Evolutionary conservation across 2,113 vertebrate species (phyloP).

Genomic region (Macaca fascicularis): DNA sequence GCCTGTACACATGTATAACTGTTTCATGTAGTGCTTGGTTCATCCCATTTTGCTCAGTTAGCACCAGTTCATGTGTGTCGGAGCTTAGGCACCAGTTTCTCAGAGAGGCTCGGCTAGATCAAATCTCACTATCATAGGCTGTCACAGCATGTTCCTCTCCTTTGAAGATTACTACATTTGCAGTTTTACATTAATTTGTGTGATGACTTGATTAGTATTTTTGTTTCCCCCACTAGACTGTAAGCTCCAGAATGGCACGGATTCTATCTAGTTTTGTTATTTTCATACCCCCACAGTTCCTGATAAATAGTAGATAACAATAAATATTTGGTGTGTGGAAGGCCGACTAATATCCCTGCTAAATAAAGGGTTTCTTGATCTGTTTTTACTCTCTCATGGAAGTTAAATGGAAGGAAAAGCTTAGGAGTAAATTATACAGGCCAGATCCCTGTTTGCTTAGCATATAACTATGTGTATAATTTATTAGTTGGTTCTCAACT

Average conservation of each 20-base stretch:
- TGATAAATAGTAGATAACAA: not conserved
- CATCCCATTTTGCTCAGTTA: not conserved
- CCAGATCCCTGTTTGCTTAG: not conserved
- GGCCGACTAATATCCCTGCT: not conserved
- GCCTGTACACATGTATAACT: not conserved
- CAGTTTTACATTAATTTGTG: not conserved
- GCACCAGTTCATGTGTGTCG: not conserved
- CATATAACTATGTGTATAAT: not conserved
- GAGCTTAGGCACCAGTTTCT: not conserved
- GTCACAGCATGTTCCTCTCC: not conserved
- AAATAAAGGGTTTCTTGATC: constrained; percentile 5
- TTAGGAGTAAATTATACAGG: not conserved
- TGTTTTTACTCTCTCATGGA: not conserved
- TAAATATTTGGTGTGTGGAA: not conserved
- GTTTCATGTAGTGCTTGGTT: not conserved
- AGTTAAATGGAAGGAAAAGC: constrained; percentile 2
- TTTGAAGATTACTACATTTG: not conserved
- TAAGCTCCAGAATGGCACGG: not conserved
- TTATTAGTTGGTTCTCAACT: not conserved
- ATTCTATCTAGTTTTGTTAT: not conserved
- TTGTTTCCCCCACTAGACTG: not conserved
- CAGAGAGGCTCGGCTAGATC: not conserved
- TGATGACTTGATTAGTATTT: not conserved
- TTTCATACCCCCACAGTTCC: not conserved
- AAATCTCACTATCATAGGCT: not conserved